phyloP scores from a whole-genome alignment of 2,888 invertebrate species.

The Drosophila aldrichi region DNA sequence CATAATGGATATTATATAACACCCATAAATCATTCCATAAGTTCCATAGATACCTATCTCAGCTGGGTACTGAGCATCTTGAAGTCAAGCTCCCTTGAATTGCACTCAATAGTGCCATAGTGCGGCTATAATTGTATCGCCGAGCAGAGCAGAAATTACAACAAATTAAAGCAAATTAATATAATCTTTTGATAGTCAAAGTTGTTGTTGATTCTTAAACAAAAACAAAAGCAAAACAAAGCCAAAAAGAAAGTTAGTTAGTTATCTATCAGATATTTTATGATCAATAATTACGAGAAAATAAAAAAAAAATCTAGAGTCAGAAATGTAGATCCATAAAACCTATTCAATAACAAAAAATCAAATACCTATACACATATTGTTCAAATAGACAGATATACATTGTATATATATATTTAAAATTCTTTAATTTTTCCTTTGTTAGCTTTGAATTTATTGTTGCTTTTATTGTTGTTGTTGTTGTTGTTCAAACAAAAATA shows the following conservation, averaged over 20 bases:
- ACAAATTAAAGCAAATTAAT: constrained; percentile 57
- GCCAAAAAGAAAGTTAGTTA: neutral
- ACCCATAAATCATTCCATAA: neutral
- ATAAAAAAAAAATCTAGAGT: constrained; percentile 7
- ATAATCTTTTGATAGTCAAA: constrained; percentile 28
- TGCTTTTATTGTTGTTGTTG: constrained; percentile 27
- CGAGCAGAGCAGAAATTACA: constrained; percentile 49
- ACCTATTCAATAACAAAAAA: constrained; percentile 53
- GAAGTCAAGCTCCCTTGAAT: constrained; percentile 2
- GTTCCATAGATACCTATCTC: neutral
- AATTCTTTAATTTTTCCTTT: constrained; percentile 15
- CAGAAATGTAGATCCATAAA: constrained; percentile 30
- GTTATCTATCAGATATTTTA: constrained; percentile 36
- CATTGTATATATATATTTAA: neutral
- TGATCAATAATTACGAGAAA: constrained; percentile 45
- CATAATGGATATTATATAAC: neutral
- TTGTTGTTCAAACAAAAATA: constrained; percentile 42
- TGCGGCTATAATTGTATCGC: constrained; percentile 52
- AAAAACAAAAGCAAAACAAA: neutral
- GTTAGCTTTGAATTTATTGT: constrained; percentile 23
- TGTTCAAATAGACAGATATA: neutral
- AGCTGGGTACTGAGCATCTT: neutral
- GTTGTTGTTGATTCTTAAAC: constrained; percentile 20
- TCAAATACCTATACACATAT: constrained; percentile 6
- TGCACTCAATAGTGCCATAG: neutral